phyloP scores from a whole-genome alignment of 2,888 invertebrate genomes.

The Leptinotarsa haldemani region DNA sequence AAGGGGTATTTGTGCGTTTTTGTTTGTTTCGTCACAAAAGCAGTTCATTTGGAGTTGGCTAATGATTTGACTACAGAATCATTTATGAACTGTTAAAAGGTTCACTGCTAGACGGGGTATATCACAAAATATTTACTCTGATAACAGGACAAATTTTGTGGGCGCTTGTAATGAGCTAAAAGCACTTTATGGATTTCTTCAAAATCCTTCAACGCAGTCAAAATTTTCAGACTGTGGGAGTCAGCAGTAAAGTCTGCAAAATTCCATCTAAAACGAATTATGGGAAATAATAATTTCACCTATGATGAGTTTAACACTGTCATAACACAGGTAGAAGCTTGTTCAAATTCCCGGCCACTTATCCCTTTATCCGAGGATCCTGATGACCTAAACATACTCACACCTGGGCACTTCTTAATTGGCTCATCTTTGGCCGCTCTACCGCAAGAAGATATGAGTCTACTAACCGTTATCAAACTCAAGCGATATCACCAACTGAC shows the following conservation, averaged over 20 bases:
- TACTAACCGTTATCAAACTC: conserved; percentile 15
- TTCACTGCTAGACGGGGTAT: conserved; percentile 33
- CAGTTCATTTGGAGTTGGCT: conserved; percentile 28
- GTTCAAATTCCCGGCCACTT: conserved; percentile 28
- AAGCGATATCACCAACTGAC: conserved; percentile 28
- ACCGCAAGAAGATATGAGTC: conserved; percentile 16
- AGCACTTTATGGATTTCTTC: conserved; percentile 8
- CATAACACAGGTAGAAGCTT: conserved; percentile 20
- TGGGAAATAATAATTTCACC: conserved; percentile 24
- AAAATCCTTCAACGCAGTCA: not conserved
- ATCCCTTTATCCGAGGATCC: conserved; percentile 29
- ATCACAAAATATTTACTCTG: conserved; percentile 26
- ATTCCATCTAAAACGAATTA: conserved; percentile 21
- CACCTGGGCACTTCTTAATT: conserved; percentile 31
- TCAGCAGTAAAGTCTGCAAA: conserved; percentile 27
- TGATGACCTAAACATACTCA: conserved; percentile 17
- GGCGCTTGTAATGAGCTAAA: conserved; percentile 24
- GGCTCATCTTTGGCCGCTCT: conserved; percentile 5
- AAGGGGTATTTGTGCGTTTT: conserved; percentile 24
- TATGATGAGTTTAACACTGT: conserved; percentile 28
- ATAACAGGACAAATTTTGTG: conserved; percentile 32
- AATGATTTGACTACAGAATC: conserved; percentile 31
- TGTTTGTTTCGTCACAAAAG: conserved; percentile 31
- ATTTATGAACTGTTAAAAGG: conserved; percentile 33
- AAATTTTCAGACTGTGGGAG: conserved; percentile 24